Conservation (phyloP, 2,888 invertebrate genomes). For the Tanytarsus gracilentus region DNA sequence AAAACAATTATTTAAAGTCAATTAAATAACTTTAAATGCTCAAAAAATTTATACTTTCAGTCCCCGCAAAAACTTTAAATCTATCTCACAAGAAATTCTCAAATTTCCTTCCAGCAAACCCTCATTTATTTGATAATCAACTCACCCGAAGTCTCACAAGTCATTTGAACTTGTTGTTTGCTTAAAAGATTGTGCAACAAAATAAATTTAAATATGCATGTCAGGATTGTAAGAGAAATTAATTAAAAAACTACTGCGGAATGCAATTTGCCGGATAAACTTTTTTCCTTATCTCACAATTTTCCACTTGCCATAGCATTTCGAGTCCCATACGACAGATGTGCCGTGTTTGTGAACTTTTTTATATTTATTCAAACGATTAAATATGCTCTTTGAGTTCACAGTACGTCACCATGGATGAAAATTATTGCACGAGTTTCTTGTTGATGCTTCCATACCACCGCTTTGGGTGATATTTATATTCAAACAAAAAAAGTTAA, state of each 20-base stretch:
- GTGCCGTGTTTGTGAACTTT: constrained; percentile 3
- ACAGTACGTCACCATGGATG: not conserved
- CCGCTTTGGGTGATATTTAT: not conserved
- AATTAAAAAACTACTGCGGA: not conserved
- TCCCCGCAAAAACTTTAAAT: no score
- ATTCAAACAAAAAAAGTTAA: constrained; percentile 14
- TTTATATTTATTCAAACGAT: constrained; percentile 26
- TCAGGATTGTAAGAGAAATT: no score
- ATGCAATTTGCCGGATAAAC: not conserved
- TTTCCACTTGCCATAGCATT: not conserved
- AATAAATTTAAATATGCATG: not conserved
- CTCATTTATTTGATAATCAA: no score
- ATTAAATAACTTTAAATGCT: no score
- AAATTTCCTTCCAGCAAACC: no score
- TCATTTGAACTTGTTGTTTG: no score
- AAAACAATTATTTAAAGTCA: no score
- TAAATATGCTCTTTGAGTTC: constrained; percentile 26
- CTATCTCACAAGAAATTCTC: no score
- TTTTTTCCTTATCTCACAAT: not conserved
- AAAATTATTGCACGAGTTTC: constrained; percentile 13
- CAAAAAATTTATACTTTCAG: no score
- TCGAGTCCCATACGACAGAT: constrained; percentile 5
- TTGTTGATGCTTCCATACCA: not conserved
- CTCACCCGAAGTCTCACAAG: no score
- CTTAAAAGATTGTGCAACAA: not conserved